A percentile compares a stretch with the other conserved stretches of the same genome.
phyloP scores from a whole-genome alignment of 2,888 invertebrate species.

The Bruchidius siliquastri region DNA sequence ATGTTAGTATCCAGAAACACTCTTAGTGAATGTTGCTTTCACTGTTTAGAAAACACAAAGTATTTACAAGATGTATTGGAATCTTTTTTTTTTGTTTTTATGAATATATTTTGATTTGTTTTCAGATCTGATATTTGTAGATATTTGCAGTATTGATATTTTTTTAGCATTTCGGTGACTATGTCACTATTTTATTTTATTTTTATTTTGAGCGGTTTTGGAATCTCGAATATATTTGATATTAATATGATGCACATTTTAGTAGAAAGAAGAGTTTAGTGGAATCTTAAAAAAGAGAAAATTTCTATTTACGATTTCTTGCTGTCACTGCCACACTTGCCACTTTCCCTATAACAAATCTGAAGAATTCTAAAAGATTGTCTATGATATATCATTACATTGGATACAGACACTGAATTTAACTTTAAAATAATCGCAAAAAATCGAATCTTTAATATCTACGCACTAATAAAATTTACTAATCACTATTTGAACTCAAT shows the following conservation, averaged over 20 bases:
- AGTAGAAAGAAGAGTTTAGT: not conserved
- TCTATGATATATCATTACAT: too few species aligned
- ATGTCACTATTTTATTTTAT: not conserved
- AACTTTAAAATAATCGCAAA: not conserved
- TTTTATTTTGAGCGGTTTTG: not conserved
- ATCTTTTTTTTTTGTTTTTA: not conserved
- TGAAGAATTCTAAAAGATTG: not conserved
- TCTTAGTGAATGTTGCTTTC: not conserved
- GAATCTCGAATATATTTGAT: not conserved
- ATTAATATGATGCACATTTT: not conserved
- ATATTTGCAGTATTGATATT: not conserved
- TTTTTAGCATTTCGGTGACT: not conserved
- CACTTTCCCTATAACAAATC: not conserved
- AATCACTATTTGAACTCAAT: not conserved
- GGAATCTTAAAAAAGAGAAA: not conserved
- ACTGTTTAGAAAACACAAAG: not conserved
- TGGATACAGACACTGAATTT: too few species aligned
- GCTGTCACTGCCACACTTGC: not conserved
- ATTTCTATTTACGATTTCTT: not conserved
- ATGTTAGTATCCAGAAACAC: not conserved
- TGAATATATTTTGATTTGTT: not conserved
- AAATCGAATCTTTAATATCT: not conserved
- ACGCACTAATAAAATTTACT: too few species aligned
- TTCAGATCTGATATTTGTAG: not conserved
- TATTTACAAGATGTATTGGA: not conserved